Base-by-base conservation (phyloP, 2,888 invertebrate genomes). In the Gonocerus acuteangulatus region DNA sequence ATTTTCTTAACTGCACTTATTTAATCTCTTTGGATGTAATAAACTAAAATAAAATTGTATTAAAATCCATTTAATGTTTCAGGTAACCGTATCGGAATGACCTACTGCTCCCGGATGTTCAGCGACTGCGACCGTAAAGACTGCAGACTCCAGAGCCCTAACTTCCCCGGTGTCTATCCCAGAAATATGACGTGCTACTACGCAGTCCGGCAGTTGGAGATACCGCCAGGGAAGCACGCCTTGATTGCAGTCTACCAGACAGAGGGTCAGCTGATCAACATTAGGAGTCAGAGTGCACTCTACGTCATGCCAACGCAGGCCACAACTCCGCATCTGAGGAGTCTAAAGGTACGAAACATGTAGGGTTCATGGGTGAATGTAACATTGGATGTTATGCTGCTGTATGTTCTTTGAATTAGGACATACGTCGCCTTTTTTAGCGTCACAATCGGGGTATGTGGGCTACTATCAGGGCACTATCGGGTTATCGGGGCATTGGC, bases 111-210 rank as follows among this genome's bases (percentile, higher is more conserved):
- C 64, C 81, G 92, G 69, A 89, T 91, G 75, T 92, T 89, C 79
- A 90, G 89, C 75, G 89, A 92, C 77, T 93, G 93, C 77, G 90
- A 92, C 79, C 85, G 84, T 76, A 89, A 88, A 78, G 83, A 85
- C 70, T 93, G 93, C 77, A 84, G 89, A 71, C 80, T 93, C 71
- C 93, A 93, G 76, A 91, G 91, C 49, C 92, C 93, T 51, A 92
- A 92, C 79, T 93, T 88, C 76, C 93, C 93, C 23, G 93, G 92
- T 69, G 84, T 93, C 69, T 95, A 95, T 76, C 94, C 94, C 2
- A 82, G 94, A 68, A 94, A 94, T 76, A 82, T 95, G 71, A 92
- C 94, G 65, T 95, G 95, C 74, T 92, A 93, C 77, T 95, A 90
- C 74, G 90, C 93, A 47, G 89, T 93, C 62, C 78, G 89, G 60